Conservation (phyloP, 1,140 invertebrate genomes). For the Neocloeon triangulifer region DNA sequence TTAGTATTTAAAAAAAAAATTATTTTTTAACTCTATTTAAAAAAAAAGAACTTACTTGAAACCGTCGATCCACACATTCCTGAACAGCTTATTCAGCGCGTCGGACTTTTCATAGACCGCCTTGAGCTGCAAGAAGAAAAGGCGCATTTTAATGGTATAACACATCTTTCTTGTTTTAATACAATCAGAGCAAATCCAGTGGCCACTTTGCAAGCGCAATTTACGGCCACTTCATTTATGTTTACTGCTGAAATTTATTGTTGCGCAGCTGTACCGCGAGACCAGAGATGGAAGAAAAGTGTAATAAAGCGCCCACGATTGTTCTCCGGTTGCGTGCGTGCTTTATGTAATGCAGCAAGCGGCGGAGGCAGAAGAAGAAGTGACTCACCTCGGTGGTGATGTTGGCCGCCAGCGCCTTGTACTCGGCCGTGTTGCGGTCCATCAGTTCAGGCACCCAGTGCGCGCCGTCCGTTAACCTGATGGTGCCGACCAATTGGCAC, state of each 20-base stretch:
- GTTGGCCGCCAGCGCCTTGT: slow-evolving; percentile 42
- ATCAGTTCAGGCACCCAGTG: slow-evolving; percentile 66
- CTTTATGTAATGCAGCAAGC: too few species aligned
- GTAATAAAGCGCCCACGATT: too few species aligned
- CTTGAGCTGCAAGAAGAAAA: slow-evolving; percentile 40
- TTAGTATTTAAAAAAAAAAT: too few species aligned
- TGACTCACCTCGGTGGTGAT: slow-evolving; percentile 39
- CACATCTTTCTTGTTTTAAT: slow-evolving; percentile 4
- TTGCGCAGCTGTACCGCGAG: too few species aligned
- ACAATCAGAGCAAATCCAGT: too few species aligned
- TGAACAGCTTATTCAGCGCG: slow-evolving; percentile 55
- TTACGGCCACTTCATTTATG: too few species aligned
- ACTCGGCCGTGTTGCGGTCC: slow-evolving; percentile 66
- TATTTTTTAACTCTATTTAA: too few species aligned
- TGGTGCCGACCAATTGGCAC: slow-evolving; percentile 62
- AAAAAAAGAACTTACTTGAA: slow-evolving; percentile 34
- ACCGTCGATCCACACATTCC: slow-evolving; percentile 62
- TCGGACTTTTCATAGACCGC: slow-evolving; percentile 52
- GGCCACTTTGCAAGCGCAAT: too few species aligned
- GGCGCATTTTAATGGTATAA: slow-evolving; percentile 7
- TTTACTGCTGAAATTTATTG: too few species aligned
- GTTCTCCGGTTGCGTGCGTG: too few species aligned
- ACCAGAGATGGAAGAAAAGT: too few species aligned
- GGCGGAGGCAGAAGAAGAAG: too few species aligned
- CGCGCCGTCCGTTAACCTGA: slow-evolving; percentile 54